A percentile compares a stretch with the other conserved stretches of the same genome.
These are phyloP conservation scores for Borostomias antarcticus DNA, from an alignment of 2,797 vertebrate genomes.

Conservation along the genomic window DNA sequence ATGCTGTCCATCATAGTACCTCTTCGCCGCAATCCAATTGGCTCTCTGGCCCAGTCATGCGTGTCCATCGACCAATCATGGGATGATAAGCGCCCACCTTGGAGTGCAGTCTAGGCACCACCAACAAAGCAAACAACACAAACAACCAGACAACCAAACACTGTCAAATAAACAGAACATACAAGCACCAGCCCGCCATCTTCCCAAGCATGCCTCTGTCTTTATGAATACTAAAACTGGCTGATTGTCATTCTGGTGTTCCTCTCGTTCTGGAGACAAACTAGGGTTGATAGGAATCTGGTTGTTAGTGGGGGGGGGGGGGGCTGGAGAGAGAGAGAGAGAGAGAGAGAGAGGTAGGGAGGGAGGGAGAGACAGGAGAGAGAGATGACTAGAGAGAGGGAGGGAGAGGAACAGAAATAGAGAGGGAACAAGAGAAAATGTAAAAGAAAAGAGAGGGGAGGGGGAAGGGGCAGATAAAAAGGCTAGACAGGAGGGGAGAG, in stretches of 20 bases:
- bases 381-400: conserved; percentile 57
- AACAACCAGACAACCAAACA: background rate
- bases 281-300: conserved; percentile 43
- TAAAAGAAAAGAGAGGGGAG: background rate
- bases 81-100: conserved; percentile 53
- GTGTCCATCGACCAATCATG: conserved; percentile 52
- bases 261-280: conserved; percentile 41
- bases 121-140: background rate
- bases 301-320: background rate
- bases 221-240: conserved; percentile 57
- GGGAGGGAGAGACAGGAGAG: conserved; percentile 1
- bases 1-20: background rate
- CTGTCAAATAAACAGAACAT: conserved; percentile 21
- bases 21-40: background rate
- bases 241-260: conserved; percentile 53
- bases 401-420: conserved; percentile 48
- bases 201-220: conserved; percentile 33
- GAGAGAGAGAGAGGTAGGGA: background rate
- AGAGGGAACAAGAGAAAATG: conserved; percentile 38
- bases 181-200: conserved; percentile 27
- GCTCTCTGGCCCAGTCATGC: conserved; percentile 15
- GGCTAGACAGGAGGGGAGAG: conserved; percentile 50
- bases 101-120: conserved; percentile 51
- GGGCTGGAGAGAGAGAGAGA: conserved; percentile 26
- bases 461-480: too few species aligned